phyloP scores from a whole-genome alignment of 1,140 invertebrate species.

The Drosophila lacertosa region DNA sequence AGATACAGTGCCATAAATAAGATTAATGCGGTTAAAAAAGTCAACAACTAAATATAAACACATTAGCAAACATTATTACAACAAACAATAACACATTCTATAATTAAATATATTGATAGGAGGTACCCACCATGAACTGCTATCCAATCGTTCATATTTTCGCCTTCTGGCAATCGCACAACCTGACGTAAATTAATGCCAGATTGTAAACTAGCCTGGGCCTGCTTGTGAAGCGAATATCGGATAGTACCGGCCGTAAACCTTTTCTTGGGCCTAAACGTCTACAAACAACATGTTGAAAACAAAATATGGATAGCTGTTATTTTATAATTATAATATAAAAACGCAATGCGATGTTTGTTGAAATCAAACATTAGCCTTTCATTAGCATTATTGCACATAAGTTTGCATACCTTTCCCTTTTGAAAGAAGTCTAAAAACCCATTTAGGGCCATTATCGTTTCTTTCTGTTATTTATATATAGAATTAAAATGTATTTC shows the following conservation, averaged over 20 bases:
- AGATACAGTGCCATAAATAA: constrained; percentile 95
- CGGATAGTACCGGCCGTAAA: constrained; percentile 95
- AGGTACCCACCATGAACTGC: constrained; percentile 93
- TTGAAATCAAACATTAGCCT: not conserved
- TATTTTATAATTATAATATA: constrained; percentile 1
- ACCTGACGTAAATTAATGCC: constrained; percentile 95
- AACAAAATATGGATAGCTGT: constrained; percentile 14
- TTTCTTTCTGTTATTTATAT: constrained; percentile 12
- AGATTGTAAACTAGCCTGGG: constrained; percentile 96
- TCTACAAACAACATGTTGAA: constrained; percentile 88
- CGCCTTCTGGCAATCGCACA: constrained; percentile 93
- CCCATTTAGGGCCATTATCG: constrained; percentile 87
- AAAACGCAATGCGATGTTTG: not conserved
- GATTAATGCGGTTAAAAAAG: constrained; percentile 97
- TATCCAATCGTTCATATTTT: constrained; percentile 97
- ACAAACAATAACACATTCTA: no score
- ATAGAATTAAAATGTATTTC: not conserved
- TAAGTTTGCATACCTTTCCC: constrained; percentile 87
- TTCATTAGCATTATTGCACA: not conserved
- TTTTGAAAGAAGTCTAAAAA: constrained; percentile 93
- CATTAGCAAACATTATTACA: not conserved
- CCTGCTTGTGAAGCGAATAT: constrained; percentile 96
- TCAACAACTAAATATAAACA: constrained; percentile 91
- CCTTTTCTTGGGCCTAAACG: constrained; percentile 95
- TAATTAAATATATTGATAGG: not conserved